Percentiles rank a stretch among this genome's conserved stretches.
phyloP scores from a whole-genome alignment of 2,797 vertebrate species.

The Chloroceryle amazona region DNA sequence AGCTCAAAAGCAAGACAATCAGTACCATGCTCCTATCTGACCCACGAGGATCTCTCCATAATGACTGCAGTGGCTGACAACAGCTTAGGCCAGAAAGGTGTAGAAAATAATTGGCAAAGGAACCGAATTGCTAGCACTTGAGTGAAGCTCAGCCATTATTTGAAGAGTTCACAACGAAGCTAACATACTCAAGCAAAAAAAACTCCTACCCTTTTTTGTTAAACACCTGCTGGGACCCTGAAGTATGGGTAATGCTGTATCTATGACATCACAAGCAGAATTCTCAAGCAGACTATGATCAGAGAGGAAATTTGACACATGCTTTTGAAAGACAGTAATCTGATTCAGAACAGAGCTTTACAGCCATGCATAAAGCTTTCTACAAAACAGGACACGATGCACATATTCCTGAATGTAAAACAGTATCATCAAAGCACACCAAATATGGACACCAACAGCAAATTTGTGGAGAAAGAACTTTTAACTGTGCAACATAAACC shows the following conservation, averaged over 20 bases:
- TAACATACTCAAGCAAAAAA: not conserved
- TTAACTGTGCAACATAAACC: not conserved
- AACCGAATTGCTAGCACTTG: not conserved
- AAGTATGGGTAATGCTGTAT: rapidly evolving
- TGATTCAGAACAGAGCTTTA: not conserved
- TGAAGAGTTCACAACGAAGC: not conserved
- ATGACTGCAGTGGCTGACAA: not conserved
- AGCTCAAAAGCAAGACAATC: not conserved
- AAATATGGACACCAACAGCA: not conserved
- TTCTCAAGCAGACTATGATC: not conserved
- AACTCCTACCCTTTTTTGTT: not conserved
- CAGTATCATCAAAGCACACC: not conserved
- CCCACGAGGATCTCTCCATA: not conserved
- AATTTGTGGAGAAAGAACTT: not conserved
- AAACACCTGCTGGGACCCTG: not conserved
- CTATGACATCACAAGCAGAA: not conserved
- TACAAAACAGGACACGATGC: not conserved
- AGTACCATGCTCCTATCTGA: rapidly evolving
- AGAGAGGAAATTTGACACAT: not conserved
- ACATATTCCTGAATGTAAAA: not conserved
- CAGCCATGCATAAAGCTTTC: not conserved
- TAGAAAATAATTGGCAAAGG: not conserved
- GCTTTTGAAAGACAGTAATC: not conserved
- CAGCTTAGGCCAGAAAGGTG: not conserved
- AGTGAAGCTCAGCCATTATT: not conserved